These are phyloP conservation scores for Microcebus murinus DNA, from an alignment of 2,113 vertebrate species.

Conservation along the genomic window DNA sequence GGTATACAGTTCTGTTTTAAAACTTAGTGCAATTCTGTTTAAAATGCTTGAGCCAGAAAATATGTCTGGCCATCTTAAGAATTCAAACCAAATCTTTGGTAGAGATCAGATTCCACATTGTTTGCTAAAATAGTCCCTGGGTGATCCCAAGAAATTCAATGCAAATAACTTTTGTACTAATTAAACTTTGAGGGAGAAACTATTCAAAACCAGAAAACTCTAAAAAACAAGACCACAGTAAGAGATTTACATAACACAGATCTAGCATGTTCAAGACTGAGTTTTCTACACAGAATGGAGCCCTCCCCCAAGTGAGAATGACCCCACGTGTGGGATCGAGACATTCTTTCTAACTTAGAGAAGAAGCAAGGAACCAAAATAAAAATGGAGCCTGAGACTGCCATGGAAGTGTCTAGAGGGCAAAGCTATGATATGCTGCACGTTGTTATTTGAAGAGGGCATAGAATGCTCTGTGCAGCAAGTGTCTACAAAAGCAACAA, in stretches of 20 bases:
- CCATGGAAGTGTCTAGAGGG: not conserved
- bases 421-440: not conserved
- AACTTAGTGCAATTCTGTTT: conserved; percentile 46
- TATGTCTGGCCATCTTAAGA: conserved; percentile 35
- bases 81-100: conserved; percentile 51
- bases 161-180: conserved; percentile 48
- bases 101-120: conserved; percentile 1
- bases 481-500: not conserved
- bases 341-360: not conserved
- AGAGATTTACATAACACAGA: not conserved
- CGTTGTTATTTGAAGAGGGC: not conserved
- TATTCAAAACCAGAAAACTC: conserved; percentile 30
- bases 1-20: conserved; percentile 32
- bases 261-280: not conserved
- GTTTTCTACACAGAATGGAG: not conserved
- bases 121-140: not conserved
- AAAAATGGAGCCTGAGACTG: not conserved
- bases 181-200: not conserved
- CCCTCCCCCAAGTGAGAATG: not conserved
- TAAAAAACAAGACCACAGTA: not conserved
- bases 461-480: not conserved
- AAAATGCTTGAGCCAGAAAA: conserved; percentile 56
- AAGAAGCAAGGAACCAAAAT: not conserved
- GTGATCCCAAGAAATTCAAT: not conserved
- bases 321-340: accelerated